phyloP scores from a whole-genome alignment of 2,797 vertebrate species.

The Phylloscopus collybita region DNA sequence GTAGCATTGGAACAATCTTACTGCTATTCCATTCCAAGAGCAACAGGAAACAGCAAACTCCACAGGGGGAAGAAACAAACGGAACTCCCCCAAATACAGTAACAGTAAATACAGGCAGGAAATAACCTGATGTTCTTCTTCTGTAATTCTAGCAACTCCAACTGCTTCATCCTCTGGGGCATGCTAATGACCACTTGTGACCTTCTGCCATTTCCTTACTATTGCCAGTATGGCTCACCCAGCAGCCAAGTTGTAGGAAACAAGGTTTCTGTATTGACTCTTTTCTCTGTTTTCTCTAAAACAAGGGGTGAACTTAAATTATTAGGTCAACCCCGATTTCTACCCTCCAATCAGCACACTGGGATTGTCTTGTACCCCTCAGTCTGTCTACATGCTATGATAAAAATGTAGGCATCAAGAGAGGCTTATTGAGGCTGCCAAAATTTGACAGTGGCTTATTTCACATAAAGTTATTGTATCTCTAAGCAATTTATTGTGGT shows the following conservation, averaged over 20 bases:
- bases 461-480: neutral
- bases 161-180: neutral
- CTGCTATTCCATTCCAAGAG: neutral
- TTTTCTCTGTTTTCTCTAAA: neutral
- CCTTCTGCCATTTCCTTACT: neutral
- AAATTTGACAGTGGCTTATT: neutral
- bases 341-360: neutral
- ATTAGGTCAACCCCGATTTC: neutral
- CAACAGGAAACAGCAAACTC: constrained; percentile 20
- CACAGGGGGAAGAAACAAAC: neutral
- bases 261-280: neutral
- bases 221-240: neutral
- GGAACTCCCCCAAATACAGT: neutral
- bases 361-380: neutral
- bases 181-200: neutral
- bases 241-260: neutral
- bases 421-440: neutral
- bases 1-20: neutral
- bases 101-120: neutral
- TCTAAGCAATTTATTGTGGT: neutral
- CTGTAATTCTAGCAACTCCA: neutral
- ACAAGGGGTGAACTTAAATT: neutral
- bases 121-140: neutral
- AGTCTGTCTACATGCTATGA: neutral
- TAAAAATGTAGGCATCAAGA: rapidly evolving